These are phyloP conservation scores for Emesis furor DNA, from an alignment of 2,888 invertebrate species.

Conservation along the genomic window DNA sequence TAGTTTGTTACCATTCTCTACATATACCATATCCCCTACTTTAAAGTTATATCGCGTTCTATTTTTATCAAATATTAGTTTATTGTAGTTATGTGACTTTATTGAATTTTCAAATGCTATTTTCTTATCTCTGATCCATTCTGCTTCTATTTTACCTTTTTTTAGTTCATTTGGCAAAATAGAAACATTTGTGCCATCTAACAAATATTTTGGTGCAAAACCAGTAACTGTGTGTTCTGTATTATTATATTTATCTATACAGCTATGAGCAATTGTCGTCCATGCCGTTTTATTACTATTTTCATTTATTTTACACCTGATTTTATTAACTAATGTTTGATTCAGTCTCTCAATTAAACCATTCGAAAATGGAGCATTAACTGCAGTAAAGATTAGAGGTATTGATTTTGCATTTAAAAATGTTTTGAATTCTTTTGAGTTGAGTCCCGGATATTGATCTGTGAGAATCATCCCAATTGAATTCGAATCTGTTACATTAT, in stretches of 20 bases:
- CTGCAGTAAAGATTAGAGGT: no score
- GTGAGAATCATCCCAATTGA: no score
- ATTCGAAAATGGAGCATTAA: no score
- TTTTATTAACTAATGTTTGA: no score
- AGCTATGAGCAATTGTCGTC: conserved; percentile 26
- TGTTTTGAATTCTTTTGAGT: no score
- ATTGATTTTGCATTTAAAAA: no score
- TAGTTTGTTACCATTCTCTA: conserved; percentile 37
- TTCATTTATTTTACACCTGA: no score
- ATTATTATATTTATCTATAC: conserved; percentile 59
- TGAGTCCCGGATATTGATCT: no score
- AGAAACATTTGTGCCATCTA: conserved; percentile 53
- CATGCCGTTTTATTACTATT: conserved; percentile 30
- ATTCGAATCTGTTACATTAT: no score
- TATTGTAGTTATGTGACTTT: conserved; percentile 44
- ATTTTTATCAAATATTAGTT: conserved; percentile 20
- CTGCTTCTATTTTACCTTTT: neutral
- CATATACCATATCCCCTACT: conserved; percentile 44
- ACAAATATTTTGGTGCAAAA: conserved; percentile 59
- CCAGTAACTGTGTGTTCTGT: conserved; percentile 62
- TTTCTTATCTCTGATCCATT: conserved; percentile 44
- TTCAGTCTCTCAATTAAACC: no score
- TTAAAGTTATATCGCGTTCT: conserved; percentile 39
- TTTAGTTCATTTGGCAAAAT: conserved; percentile 49
- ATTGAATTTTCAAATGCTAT: conserved; percentile 48